Base-by-base conservation (phyloP, 2,113 vertebrate genomes). In the Arenaria interpres region DNA sequence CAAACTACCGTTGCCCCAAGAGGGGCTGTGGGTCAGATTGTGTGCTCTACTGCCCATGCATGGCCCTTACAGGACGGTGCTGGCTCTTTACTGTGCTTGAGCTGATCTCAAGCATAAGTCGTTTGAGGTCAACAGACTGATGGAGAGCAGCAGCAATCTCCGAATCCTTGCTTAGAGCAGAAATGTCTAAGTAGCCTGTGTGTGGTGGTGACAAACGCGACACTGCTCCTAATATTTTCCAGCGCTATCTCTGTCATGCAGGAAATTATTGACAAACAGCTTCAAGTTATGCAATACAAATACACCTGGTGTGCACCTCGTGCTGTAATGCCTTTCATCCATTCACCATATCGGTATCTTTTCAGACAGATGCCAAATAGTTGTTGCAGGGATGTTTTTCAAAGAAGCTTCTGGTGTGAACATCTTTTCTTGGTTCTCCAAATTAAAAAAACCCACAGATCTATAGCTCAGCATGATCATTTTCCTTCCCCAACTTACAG, bases 21-120 rank as follows among this genome's bases (percentile, higher is more conserved):
- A 51, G 5, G 15, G 25, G 13, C 12, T 62, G 22, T 9, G 3
- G 10, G 4, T 63, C 46, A 45, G 7, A 1, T 19, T 9, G 9
- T 12, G 24, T 0, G 1, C 35, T 25, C 3, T 23, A 3, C 12
- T 68, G 39, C 12, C 45, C 0, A 0, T 7, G n/a, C 7, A 1
- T 15, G 10, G n/a, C n/a, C 27, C 3, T 46, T 35, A 50, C 21
- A 76, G 50, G 19, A 54, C 3, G 3, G 12, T 24, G 3, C 4
- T 79, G 32, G 4, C 20, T 94, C 37, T 68, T 82, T 32, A 22
- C 19, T 28, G 35, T 0, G 0, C 45, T 89, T 45, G 28, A 66
- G 33, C 66, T 75, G 74, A 57, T 66, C 30, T 32, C n/a, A 71
- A 62, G 24, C 17, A 1, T 48, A 57, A 80, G 39, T 72, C 10